Evolutionary conservation across 2,113 vertebrate genomes (phyloP).

Genomic region (Spermophilus dauricus): DNA sequence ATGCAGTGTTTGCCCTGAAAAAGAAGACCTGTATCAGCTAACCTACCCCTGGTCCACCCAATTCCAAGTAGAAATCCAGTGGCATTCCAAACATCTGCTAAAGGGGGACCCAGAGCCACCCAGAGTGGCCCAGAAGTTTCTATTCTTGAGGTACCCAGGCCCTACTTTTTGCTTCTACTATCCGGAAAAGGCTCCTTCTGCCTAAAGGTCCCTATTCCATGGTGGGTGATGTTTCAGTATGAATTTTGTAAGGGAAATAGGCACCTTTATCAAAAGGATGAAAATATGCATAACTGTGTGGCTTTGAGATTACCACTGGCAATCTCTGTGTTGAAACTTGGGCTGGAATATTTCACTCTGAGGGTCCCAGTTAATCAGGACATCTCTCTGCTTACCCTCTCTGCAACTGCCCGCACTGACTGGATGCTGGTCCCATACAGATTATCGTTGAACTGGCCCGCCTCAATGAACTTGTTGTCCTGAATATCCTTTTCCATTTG

Average conservation of each 20-base stretch:
- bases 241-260: background rate
- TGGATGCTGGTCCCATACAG: conserved; percentile 98
- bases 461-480: conserved; percentile 99
- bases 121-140: background rate
- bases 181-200: background rate
- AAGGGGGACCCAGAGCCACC: background rate
- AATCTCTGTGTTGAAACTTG: background rate
- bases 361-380: background rate
- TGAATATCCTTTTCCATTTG: conserved; percentile 99
- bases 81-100: background rate
- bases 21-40: conserved; percentile 52
- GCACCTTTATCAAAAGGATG: background rate
- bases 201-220: background rate
- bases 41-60: background rate
- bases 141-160: background rate
- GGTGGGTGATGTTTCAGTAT: background rate
- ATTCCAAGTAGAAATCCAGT: background rate
- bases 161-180: background rate
- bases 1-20: conserved; percentile 98
- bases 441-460: conserved; percentile 99
- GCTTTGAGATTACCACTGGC: background rate
- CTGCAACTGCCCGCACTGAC: conserved; percentile 97
- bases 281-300: background rate
- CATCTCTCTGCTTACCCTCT: conserved; percentile 91
- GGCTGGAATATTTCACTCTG: background rate